Percentiles rank a stretch among this genome's conserved stretches.
Conservation (phyloP, 2,797 vertebrate genomes). For the Serranus cabrilla region DNA sequence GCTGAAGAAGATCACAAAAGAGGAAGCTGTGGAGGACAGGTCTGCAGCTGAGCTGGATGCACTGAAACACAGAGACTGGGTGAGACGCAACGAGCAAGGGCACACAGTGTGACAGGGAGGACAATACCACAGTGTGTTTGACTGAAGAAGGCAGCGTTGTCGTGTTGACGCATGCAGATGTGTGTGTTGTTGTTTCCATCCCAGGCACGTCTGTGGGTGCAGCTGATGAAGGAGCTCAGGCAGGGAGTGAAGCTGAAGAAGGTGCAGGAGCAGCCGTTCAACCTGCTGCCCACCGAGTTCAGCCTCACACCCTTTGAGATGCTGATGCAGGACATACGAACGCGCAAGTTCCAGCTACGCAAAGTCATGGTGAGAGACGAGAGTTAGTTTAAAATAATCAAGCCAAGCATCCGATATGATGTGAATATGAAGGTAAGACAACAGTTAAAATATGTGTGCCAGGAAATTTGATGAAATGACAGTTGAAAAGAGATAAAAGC, state of each 20-base stretch:
- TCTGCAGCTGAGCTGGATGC: conserved; percentile 88
- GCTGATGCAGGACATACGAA: conserved; percentile 97
- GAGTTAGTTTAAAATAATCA: background rate
- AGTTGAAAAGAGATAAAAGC: background rate
- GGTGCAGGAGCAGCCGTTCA: conserved; percentile 94
- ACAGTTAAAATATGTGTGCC: background rate
- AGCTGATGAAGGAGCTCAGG: conserved; percentile 96
- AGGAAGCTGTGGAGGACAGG: conserved; percentile 84
- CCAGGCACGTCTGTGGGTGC: conserved; percentile 95
- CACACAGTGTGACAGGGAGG: background rate
- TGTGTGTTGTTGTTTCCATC: conserved; percentile 23
- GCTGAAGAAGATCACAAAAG: conserved; percentile 91
- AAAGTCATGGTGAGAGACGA: conserved; percentile 94
- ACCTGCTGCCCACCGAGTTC: conserved; percentile 94
- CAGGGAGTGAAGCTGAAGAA: conserved; percentile 97
- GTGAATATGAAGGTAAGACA: background rate
- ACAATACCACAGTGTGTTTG: conserved; percentile 23
- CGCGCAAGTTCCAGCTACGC: conserved; percentile 94
- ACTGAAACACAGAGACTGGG: conserved; percentile 94
- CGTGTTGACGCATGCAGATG: conserved; percentile 13
- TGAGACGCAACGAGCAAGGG: conserved; percentile 59
- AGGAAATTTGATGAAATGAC: background rate
- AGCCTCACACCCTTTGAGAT: conserved; percentile 98
- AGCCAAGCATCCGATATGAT: too few relatives aligned
- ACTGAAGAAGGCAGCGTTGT: conserved; percentile 2